These are phyloP conservation scores for Lasioglossum marginatum DNA, from an alignment of 2,888 invertebrate species.

Conservation along the genomic window DNA sequence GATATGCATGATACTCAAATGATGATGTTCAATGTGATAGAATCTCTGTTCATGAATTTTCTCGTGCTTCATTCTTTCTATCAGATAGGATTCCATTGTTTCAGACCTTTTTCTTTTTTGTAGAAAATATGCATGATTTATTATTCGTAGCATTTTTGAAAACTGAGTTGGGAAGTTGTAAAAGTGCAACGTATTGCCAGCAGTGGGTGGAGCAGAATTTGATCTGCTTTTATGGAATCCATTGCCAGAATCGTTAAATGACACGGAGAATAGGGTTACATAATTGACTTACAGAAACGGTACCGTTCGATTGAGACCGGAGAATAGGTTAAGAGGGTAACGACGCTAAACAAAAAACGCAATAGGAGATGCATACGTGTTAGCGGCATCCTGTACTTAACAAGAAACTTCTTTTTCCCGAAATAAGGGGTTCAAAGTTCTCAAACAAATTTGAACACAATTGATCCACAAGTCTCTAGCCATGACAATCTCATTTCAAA, in stretches of 20 bases:
- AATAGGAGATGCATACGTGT: constrained; percentile 15
- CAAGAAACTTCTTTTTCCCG: neutral
- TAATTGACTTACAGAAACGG: constrained; percentile 35
- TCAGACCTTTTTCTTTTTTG: no score
- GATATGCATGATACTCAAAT: no score
- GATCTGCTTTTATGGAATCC: neutral
- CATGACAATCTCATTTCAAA: neutral
- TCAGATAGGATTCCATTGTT: no score
- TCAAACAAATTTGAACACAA: neutral
- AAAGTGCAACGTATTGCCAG: neutral
- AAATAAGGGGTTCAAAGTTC: neutral
- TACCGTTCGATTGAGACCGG: constrained; percentile 30
- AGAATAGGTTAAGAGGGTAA: constrained; percentile 55
- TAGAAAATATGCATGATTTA: neutral
- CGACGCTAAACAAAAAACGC: constrained; percentile 37
- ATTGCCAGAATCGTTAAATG: constrained; percentile 1
- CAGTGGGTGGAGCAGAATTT: neutral
- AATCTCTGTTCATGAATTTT: no score
- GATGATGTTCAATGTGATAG: no score
- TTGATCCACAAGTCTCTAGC: no score
- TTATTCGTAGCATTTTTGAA: neutral
- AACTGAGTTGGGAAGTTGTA: neutral
- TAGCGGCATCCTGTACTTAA: neutral
- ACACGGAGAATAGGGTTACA: constrained; percentile 19
- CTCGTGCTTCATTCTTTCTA: no score